Evolutionary conservation across 2,113 vertebrate species (phyloP).

Genomic region (Stercorarius parasiticus): DNA sequence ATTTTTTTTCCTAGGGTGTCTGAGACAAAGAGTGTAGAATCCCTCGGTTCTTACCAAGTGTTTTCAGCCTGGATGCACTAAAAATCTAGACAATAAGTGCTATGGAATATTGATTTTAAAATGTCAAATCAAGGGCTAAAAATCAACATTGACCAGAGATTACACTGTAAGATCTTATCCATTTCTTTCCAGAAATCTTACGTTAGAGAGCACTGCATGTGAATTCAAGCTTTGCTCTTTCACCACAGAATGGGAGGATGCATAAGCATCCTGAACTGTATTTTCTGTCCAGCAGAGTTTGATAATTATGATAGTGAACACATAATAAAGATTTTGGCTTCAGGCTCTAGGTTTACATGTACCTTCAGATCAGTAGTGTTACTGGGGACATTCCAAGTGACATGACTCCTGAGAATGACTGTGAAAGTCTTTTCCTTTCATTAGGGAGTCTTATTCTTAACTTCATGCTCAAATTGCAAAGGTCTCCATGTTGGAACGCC

Average conservation of each 20-base stretch:
- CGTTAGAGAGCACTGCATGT: background rate
- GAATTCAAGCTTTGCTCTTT: background rate
- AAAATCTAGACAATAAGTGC: background rate
- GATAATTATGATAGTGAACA: background rate
- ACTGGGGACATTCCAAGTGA: background rate
- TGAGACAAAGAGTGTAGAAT: conserved; percentile 27
- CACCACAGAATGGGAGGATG: background rate
- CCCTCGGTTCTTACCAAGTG: background rate
- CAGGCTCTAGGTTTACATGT: background rate
- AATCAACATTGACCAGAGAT: background rate
- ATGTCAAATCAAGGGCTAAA: background rate
- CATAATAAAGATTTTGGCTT: background rate
- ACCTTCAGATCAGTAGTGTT: background rate
- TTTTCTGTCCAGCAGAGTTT: background rate
- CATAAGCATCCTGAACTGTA: background rate
- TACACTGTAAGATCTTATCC: background rate
- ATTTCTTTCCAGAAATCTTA: background rate
- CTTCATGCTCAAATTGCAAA: background rate
- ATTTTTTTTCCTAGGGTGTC: conserved; percentile 14
- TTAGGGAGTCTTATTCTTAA: background rate
- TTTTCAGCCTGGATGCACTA: background rate
- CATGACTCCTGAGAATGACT: background rate
- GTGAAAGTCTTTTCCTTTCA: background rate
- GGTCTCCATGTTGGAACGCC: background rate
- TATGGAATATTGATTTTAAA: background rate